These are phyloP conservation scores for Amphipoea lucens DNA, from an alignment of 2,888 invertebrate genomes.

Conservation along the genomic window DNA sequence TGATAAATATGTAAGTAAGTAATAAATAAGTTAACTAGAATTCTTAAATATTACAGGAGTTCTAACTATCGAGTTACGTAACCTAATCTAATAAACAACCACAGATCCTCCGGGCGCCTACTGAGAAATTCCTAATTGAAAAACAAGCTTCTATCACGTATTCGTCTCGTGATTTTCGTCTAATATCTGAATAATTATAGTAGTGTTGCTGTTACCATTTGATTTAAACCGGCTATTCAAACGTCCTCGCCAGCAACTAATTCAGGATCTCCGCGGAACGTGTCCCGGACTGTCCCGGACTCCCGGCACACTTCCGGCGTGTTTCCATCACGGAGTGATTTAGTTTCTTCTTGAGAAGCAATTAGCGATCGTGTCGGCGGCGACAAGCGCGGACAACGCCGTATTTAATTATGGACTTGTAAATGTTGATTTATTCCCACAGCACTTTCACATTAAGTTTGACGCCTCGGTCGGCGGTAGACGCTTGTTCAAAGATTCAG, in stretches of 20 bases:
- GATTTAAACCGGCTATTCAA: slow-evolving; percentile 1
- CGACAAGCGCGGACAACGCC: slow-evolving; percentile 34
- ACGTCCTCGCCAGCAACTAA: slow-evolving; percentile 19
- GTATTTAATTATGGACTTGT: slow-evolving; percentile 54
- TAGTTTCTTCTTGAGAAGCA: slow-evolving; percentile 63
- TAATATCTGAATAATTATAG: slow-evolving; percentile 2
- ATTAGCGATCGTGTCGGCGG: slow-evolving; percentile 58
- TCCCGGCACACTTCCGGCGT: slow-evolving; percentile 4
- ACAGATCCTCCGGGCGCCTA: neutral
- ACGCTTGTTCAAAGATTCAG: slow-evolving; percentile 17
- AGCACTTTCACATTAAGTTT: slow-evolving; percentile 21
- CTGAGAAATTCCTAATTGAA: neutral
- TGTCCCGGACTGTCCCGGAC: slow-evolving; percentile 29
- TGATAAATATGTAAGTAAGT: neutral
- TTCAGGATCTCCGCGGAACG: slow-evolving; percentile 5
- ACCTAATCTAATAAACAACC: neutral
- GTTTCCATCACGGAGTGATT: slow-evolving; percentile 55
- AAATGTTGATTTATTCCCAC: slow-evolving; percentile 48
- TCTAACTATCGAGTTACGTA: neutral
- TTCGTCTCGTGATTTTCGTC: neutral
- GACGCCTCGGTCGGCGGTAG: neutral
- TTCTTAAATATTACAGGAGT: neutral
- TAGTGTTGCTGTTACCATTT: neutral
- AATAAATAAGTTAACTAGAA: no score
- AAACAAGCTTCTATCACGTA: neutral